phyloP scores from a whole-genome alignment of 2,797 vertebrate species.

The Hoplostethus mediterraneus region DNA sequence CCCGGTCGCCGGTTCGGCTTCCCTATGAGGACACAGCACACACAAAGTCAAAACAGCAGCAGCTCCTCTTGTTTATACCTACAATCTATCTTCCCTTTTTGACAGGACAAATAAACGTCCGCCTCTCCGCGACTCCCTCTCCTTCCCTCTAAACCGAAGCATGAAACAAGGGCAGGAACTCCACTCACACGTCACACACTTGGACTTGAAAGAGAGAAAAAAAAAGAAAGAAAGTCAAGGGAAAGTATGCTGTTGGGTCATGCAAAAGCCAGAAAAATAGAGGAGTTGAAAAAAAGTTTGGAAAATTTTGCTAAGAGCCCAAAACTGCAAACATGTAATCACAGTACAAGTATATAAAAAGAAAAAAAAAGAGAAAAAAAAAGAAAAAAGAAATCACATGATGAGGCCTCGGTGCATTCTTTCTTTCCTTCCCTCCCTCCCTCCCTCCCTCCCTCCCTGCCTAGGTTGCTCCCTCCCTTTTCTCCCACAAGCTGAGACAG shows the following conservation, averaged over 20 bases:
- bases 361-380: conserved; percentile 25
- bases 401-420: conserved; percentile 74
- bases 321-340: conserved; percentile 72
- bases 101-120: conserved; percentile 64
- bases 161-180: conserved; percentile 77
- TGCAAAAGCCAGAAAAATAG: conserved; percentile 40
- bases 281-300: conserved; percentile 55
- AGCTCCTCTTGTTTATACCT: conserved; percentile 66
- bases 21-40: conserved; percentile 55
- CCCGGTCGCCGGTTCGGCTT: conserved; percentile 37
- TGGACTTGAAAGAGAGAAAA: conserved; percentile 48
- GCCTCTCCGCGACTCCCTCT: conserved; percentile 47
- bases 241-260: conserved; percentile 71
- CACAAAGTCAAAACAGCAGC: conserved; percentile 46
- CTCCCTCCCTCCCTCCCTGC: conserved; percentile 62
- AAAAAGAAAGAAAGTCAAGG: conserved; percentile 52
- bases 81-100: conserved; percentile 57
- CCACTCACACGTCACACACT: conserved; percentile 73
- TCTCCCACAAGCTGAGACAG: conserved; percentile 80
- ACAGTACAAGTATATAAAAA: conserved; percentile 59
- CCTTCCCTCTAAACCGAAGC: conserved; percentile 56
- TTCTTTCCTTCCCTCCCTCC: conserved; percentile 74
- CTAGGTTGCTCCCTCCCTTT: conserved; percentile 73
- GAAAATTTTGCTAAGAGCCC: conserved; percentile 76
- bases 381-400: conserved; percentile 69